These are phyloP conservation scores for Drosophila tripunctata DNA, from an alignment of 2,888 invertebrate species.

Conservation along the genomic window DNA sequence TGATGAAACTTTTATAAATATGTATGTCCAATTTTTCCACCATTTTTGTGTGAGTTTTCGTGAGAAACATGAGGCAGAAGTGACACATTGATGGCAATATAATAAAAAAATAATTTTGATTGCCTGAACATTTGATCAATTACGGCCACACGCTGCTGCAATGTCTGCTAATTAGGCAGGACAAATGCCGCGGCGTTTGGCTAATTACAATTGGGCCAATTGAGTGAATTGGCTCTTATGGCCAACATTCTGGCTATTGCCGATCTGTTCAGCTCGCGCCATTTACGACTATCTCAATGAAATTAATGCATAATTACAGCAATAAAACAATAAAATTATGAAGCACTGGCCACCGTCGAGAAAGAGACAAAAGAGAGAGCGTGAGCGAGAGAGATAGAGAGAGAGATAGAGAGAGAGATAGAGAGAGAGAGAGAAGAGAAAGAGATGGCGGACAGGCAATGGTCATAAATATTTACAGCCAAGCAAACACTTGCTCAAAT, in stretches of 20 bases:
- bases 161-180: conserved; percentile 50
- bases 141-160: conserved; percentile 25
- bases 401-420: conserved; percentile 10
- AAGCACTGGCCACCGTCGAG: conserved; percentile 36
- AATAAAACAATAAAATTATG: conserved; percentile 77
- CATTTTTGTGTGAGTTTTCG: not conserved
- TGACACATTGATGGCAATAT: conserved; percentile 1
- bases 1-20: too few species aligned
- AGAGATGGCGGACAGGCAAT: conserved; percentile 31
- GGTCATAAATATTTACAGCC: conserved; percentile 77
- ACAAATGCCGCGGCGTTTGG: conserved; percentile 47
- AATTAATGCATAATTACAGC: conserved; percentile 76
- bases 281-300: conserved; percentile 74
- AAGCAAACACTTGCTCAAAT: conserved; percentile 77
- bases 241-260: conserved; percentile 28
- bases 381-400: conserved; percentile 14
- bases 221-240: conserved; percentile 38
- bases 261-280: conserved; percentile 36
- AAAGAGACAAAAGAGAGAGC: conserved; percentile 29
- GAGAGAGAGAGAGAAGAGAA: conserved; percentile 24
- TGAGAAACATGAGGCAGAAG: not conserved
- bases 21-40: too few species aligned
- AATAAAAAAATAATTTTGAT: conserved; percentile 34
- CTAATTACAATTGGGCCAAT: conserved; percentile 63
- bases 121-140: conserved; percentile 22